A percentile compares a stretch with the other conserved stretches of the same genome.
These are phyloP conservation scores for Yponomeuta cagnagella DNA, from an alignment of 2,888 invertebrate genomes.

Conservation along the genomic window DNA sequence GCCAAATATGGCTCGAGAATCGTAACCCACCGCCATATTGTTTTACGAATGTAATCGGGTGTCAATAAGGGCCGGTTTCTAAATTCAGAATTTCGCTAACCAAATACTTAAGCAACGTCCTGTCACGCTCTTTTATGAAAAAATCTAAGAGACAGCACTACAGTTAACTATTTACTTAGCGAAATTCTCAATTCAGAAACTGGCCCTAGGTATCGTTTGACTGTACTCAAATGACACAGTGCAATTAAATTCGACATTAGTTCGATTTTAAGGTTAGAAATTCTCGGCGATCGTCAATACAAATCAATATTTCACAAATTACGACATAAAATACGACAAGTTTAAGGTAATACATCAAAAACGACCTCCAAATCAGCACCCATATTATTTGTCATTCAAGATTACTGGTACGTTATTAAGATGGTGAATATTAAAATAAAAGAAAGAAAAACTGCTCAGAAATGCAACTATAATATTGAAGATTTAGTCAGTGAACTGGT, in stretches of 20 bases:
- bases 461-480: background rate
- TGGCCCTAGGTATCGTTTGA: too few relatives aligned
- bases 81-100: too few relatives aligned
- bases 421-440: constrained; percentile 1
- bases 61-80: background rate
- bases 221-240: background rate
- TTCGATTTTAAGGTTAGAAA: too few relatives aligned
- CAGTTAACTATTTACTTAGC: too few relatives aligned
- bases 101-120: too few relatives aligned
- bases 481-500: background rate
- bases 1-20: background rate
- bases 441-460: background rate
- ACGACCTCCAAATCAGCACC: constrained; percentile 35
- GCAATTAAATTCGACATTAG: background rate
- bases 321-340: constrained; percentile 21
- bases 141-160: too few relatives aligned
- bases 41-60: background rate
- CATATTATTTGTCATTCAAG: constrained; percentile 16
- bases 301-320: too few relatives aligned
- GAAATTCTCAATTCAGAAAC: too few relatives aligned
- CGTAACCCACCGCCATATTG: background rate
- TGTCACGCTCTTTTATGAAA: too few relatives aligned
- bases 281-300: too few relatives aligned
- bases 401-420: background rate
- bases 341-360: constrained; percentile 50